Percentiles rank a stretch among this genome's conserved stretches.
Evolutionary conservation across 2,888 invertebrate species (phyloP).

Genomic region (Eudasyphora cyanicolor): DNA sequence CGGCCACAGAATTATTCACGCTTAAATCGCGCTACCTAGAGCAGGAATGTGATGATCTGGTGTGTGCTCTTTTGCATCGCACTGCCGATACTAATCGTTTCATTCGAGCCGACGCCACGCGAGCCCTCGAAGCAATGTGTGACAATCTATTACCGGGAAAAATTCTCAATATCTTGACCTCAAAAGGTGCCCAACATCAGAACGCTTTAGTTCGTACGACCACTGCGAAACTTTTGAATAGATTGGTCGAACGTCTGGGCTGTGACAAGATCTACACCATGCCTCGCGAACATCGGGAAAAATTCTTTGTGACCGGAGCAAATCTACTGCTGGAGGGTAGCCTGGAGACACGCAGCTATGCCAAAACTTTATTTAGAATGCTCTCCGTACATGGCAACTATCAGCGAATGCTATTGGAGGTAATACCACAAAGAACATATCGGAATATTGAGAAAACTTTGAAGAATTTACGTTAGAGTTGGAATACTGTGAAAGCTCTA

Average conservation of each 20-base stretch:
- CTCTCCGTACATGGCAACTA: slow-evolving; percentile 89
- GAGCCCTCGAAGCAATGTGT: slow-evolving; percentile 90
- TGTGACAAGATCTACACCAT: slow-evolving; percentile 86
- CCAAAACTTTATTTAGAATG: slow-evolving; percentile 88
- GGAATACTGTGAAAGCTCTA: neutral
- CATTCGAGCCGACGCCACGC: slow-evolving; percentile 90
- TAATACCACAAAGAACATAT: slow-evolving; percentile 88
- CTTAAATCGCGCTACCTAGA: slow-evolving; percentile 83
- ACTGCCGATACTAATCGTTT: slow-evolving; percentile 97
- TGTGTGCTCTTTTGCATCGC: slow-evolving; percentile 89
- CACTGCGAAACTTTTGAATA: slow-evolving; percentile 88
- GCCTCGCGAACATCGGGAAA: slow-evolving; percentile 88
- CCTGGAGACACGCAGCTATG: slow-evolving; percentile 90
- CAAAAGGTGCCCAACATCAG: slow-evolving; percentile 89
- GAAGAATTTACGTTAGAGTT: slow-evolving; percentile 72
- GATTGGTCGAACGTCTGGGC: slow-evolving; percentile 87
- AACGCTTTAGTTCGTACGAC: slow-evolving; percentile 93
- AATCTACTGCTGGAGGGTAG: slow-evolving; percentile 92
- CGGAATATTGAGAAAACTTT: slow-evolving; percentile 92
- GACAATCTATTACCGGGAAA: slow-evolving; percentile 87
- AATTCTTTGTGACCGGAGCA: slow-evolving; percentile 89
- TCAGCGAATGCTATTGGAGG: slow-evolving; percentile 87
- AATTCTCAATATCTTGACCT: slow-evolving; percentile 84
- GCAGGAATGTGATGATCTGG: slow-evolving; percentile 92
- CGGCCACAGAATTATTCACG: slow-evolving; percentile 89